Conservation (phyloP, 1,140 invertebrate species). For the Tigriopus japonicus region DNA sequence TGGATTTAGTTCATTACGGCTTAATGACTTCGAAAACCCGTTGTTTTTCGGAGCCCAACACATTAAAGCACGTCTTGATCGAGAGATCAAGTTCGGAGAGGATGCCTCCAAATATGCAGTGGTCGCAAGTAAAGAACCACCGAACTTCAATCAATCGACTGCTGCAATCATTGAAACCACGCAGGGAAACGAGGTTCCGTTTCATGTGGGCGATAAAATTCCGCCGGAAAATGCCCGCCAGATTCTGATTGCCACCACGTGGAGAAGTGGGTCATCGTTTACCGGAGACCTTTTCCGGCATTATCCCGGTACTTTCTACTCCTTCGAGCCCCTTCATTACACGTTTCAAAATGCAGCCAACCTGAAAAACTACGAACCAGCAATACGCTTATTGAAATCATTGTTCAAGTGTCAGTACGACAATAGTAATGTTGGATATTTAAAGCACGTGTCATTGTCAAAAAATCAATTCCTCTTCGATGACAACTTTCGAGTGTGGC, state of each 20-base stretch:
- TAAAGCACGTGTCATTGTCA: neutral
- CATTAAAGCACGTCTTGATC: too few relatives aligned
- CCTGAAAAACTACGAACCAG: too few relatives aligned
- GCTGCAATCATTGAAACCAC: too few relatives aligned
- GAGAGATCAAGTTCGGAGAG: too few relatives aligned
- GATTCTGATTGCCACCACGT: slow-evolving; percentile 31
- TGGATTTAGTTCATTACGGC: too few relatives aligned
- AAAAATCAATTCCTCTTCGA: slow-evolving; percentile 12
- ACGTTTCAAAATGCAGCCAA: neutral
- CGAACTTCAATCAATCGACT: too few relatives aligned
- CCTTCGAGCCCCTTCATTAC: slow-evolving; percentile 7
- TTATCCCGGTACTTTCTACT: slow-evolving; percentile 3
- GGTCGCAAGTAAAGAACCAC: too few relatives aligned
- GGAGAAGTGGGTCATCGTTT: slow-evolving; percentile 18
- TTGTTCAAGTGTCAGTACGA: too few relatives aligned
- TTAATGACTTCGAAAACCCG: too few relatives aligned
- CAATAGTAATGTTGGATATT: neutral
- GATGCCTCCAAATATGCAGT: too few relatives aligned
- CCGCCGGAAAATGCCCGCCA: neutral
- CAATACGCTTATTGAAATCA: too few relatives aligned
- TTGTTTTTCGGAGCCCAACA: too few relatives aligned
- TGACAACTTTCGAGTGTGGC: slow-evolving; percentile 13
- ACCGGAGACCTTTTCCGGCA: slow-evolving; percentile 12
- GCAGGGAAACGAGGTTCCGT: neutral
- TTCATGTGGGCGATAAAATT: neutral